Evolutionary conservation across 2,113 vertebrate species (phyloP).

Genomic region (Calypte anna): DNA sequence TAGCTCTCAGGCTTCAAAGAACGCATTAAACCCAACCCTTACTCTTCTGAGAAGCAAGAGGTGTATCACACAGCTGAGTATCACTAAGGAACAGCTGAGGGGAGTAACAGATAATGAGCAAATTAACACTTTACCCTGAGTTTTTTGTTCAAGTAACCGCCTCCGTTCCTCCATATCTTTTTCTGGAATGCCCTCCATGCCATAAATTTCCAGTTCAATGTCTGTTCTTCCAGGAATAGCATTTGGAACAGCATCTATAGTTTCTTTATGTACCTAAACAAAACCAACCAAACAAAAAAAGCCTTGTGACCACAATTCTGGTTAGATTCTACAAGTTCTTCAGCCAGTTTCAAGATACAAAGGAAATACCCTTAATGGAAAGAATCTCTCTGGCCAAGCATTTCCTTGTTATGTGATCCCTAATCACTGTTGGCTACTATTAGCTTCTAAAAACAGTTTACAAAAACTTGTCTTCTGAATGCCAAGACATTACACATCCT

Average conservation of each 20-base stretch:
- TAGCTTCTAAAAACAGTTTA: not conserved
- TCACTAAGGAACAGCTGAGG: not conserved
- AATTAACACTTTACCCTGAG: slow-evolving; percentile 84
- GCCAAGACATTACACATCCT: not conserved
- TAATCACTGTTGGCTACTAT: not conserved
- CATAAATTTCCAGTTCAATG: slow-evolving; percentile 98
- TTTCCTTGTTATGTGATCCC: not conserved
- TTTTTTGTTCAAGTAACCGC: slow-evolving; percentile 94
- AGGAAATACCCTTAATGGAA: not conserved
- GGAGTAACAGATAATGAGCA: not conserved
- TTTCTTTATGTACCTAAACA: slow-evolving; percentile 96
- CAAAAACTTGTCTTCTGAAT: not conserved
- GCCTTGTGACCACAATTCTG: not conserved
- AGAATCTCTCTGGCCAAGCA: not conserved
- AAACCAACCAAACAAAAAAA: not conserved
- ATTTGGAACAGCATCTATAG: slow-evolving; percentile 97
- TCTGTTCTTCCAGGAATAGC: slow-evolving; percentile 97
- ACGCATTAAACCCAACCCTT: not conserved
- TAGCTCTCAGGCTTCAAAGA: not conserved
- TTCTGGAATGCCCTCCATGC: slow-evolving; percentile 99
- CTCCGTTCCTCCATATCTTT: slow-evolving; percentile 98
- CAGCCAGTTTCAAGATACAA: not conserved
- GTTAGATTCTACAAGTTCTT: not conserved
- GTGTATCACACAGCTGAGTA: not conserved
- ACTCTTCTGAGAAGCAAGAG: rapidly evolving